Conservation (phyloP, 2,888 invertebrate species). For the Strigamia crassipes region DNA sequence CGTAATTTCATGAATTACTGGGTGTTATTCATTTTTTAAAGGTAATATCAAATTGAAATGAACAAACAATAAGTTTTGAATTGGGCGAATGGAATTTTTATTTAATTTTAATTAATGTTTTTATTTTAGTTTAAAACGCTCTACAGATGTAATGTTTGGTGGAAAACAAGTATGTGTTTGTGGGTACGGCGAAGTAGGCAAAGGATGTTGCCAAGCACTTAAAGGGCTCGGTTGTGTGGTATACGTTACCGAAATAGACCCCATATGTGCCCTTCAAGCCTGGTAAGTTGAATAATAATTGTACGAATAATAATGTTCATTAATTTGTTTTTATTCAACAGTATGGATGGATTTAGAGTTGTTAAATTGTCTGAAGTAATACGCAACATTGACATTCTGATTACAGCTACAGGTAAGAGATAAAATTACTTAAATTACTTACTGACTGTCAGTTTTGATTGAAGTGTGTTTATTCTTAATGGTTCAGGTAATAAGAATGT, state of each 20-base stretch:
- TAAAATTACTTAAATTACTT: too few species aligned
- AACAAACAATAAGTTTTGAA: too few species aligned
- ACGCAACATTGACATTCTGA: slow-evolving; percentile 89
- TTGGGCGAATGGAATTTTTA: too few species aligned
- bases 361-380: slow-evolving; percentile 92
- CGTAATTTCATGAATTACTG: too few species aligned
- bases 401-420: slow-evolving; percentile 85
- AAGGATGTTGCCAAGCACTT: slow-evolving; percentile 93
- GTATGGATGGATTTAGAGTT: slow-evolving; percentile 96
- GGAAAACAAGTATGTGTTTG: slow-evolving; percentile 95
- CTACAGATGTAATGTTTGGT: slow-evolving; percentile 96
- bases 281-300: slow-evolving; percentile 66
- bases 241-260: slow-evolving; percentile 93
- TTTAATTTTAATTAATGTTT: too few species aligned
- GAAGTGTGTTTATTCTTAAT: background rate
- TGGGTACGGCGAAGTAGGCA: slow-evolving; percentile 95
- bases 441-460: too few species aligned
- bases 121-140: slow-evolving; percentile 77
- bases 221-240: slow-evolving; percentile 94
- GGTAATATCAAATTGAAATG: too few species aligned
- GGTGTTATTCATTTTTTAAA: too few species aligned
- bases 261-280: slow-evolving; percentile 95
- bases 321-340: slow-evolving; percentile 56
- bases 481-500: slow-evolving; percentile 84
- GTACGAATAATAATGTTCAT: too few species aligned